Conservation (phyloP, 2,888 invertebrate genomes). For the Lithodes maja region DNA sequence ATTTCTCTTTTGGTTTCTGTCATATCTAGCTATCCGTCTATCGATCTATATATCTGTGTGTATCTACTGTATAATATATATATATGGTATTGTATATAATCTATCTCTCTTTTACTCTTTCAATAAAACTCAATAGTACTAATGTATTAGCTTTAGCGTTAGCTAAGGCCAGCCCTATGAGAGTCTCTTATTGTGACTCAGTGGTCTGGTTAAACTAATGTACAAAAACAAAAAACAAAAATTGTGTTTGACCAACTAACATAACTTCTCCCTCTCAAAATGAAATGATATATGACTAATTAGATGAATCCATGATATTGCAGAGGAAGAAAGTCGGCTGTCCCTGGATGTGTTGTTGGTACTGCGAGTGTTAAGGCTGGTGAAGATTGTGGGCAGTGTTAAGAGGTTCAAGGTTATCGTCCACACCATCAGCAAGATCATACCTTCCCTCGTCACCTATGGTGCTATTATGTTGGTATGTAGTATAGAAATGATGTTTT, state of each 20-base stretch:
- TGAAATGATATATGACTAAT: not conserved
- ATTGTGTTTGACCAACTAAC: not conserved
- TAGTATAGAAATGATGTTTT: constrained; percentile 32
- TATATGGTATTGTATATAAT: no score
- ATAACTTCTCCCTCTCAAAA: not conserved
- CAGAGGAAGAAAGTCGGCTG: constrained; percentile 73
- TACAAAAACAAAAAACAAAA: not conserved
- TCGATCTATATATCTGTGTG: no score
- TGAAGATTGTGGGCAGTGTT: constrained; percentile 76
- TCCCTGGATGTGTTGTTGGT: constrained; percentile 76
- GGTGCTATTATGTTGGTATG: constrained; percentile 76
- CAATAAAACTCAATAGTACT: no score
- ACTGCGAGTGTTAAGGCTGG: constrained; percentile 75
- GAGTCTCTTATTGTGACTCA: no score
- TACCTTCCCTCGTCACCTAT: constrained; percentile 76
- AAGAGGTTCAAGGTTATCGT: constrained; percentile 76
- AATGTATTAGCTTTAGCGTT: not conserved
- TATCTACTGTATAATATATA: no score
- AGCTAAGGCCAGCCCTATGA: not conserved
- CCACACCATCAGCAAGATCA: constrained; percentile 75
- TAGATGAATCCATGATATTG: not conserved
- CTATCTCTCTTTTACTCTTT: no score
- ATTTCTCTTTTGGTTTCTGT: no score
- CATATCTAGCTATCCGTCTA: no score
- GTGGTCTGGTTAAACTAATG: not conserved